Evolutionary conservation across 1,140 invertebrate species (phyloP), one percentile per base, ranked within the genome.

Genomic region (Drosophila dunni): DNA sequence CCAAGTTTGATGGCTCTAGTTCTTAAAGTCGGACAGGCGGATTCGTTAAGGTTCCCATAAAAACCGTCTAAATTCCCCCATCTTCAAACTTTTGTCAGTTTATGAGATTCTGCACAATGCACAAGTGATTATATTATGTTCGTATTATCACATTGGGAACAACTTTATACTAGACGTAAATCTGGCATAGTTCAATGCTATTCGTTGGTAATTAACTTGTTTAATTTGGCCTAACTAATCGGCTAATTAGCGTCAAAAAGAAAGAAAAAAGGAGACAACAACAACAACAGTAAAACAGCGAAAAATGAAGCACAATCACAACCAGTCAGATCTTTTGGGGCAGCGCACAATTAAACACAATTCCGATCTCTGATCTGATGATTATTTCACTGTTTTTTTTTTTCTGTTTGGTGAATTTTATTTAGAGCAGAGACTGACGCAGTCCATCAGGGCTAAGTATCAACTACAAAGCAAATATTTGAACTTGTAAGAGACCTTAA

Each of bases 391-490:
- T n/a, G n/a, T n/a, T n/a, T n/a, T n/a, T 20, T 24, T 57, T 8
- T 40, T 73, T 24, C 44, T 70, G 44, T 7, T 29, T 29, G 24
- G 1, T 29, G 24, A 29, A 34, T 56, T 56, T 61, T 45, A 61
- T 29, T 69, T 48, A 38, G 64, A 51, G 53, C 48, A 48, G 56
- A 36, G 56, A 36, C 67, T 72, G 73, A 79, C 76, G 73, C 58
- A 74, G 51, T 36, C 51, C 13, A 45, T 36, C 64, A 64, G 67
- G 60, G 66, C 79, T 70, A 80, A 63, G 53, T 56, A 65, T 29
- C 80, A 82, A 88, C 84, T 88, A 89, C 83, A 88, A 88, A 88
- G 83, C 64, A 68, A 89, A 88, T 50, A 78, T 89, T 79, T 88
- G 83, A 88, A 88, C 83, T 89, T 88, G 83, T 40, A 65, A 74